A percentile compares a stretch with the other conserved stretches of the same genome.
Conservation (phyloP, 2,113 vertebrate species). For the Pristiophorus japonicus region DNA sequence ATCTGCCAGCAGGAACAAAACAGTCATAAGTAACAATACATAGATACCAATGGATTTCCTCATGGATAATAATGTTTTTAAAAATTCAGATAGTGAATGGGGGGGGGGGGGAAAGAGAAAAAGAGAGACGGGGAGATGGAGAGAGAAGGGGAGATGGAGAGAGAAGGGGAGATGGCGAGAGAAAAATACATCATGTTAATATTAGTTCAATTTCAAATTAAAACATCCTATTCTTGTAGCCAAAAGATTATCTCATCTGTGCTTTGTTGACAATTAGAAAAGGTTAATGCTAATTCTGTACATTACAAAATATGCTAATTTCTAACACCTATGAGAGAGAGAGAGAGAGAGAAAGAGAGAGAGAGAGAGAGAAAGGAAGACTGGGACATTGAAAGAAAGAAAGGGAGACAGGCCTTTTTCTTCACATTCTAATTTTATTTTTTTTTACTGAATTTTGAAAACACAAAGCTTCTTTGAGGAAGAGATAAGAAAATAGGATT, state of each 20-base stretch:
- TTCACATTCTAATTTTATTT: neutral
- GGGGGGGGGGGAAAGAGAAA: neutral
- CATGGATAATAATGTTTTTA: neutral
- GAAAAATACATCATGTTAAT: neutral
- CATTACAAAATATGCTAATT: too few relatives aligned
- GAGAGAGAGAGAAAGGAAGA: neutral
- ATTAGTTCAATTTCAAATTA: too few relatives aligned
- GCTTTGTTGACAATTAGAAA: too few relatives aligned
- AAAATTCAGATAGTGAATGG: neutral
- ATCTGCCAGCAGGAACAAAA: slow-evolving; percentile 59
- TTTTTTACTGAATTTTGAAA: neutral
- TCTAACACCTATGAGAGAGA: too few relatives aligned
- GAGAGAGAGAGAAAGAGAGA: neutral
- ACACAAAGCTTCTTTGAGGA: neutral
- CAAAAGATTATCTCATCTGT: too few relatives aligned
- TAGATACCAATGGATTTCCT: neutral
- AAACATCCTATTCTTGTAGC: too few relatives aligned
- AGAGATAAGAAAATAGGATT: neutral
- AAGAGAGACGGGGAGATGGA: neutral
- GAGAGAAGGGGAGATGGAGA: neutral
- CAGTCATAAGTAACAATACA: neutral
- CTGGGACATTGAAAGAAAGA: too few relatives aligned
- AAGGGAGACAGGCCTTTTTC: neutral
- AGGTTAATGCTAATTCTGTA: too few relatives aligned
- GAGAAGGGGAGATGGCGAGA: too few relatives aligned